Base-by-base conservation (phyloP, 2,888 invertebrate species). In the Microctonus aethiopoides region DNA sequence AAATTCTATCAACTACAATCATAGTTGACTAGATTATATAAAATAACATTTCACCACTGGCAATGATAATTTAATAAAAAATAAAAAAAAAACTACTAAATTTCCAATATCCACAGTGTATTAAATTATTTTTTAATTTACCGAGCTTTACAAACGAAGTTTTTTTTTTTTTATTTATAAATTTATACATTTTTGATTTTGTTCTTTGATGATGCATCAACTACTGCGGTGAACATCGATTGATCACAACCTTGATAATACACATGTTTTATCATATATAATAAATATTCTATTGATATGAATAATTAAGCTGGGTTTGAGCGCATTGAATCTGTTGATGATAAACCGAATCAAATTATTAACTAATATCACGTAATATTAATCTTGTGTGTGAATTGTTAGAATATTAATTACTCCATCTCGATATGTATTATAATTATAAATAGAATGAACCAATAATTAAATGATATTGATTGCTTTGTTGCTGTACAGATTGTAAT, bases 121-220 rank as follows among this genome's bases (percentile, higher is more conserved):
- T n/a, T n/a, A n/a, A n/a, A n/a, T n/a, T n/a, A n/a, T n/a, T n/a
- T n/a, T n/a, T n/a, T n/a, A 10, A 36, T 36, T 36, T 1, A 36
- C 1, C 4, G 10, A 36, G 36, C 36, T 9, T 36, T 36, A 5
- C n/a, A n/a, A n/a, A 36, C 1, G 10, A 11, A 2, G 16, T 16
- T 16, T 16, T 46, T 46, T 16, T 16, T 46, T 46, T 6, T 20
- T 46, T 6, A 16, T 20, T 9, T 46, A 4, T 46, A 9, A 5
- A 20, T 9, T 1, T 9, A 46, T 22, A 52, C 22, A 54, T 10
- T n/a, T n/a, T n/a, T n/a, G 2, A 54, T 26, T 11, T 51, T 29
- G 16, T 29, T 39, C 68, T 60, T 68, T 68, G 71, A 71, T 68
- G 71, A 67, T 71, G 68, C 65, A 68, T 71, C 64, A 68, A 71